phyloP scores from a whole-genome alignment of 2,113 vertebrate genomes.

The Eublepharis macularius region DNA sequence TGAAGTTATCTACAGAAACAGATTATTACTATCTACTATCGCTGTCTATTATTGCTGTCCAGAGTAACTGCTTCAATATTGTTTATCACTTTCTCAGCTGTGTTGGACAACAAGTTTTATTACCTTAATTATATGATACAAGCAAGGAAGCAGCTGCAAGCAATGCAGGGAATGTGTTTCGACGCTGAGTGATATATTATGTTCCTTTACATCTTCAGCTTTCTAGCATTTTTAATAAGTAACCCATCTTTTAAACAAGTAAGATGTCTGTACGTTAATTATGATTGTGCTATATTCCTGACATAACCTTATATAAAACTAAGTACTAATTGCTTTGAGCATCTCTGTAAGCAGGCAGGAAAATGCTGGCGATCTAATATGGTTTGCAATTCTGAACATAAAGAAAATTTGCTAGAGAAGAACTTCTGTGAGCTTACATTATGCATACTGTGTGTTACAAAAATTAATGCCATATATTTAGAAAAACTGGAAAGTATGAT shows the following conservation, averaged over 20 bases:
- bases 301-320: slow-evolving; percentile 3
- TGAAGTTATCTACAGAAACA: not conserved
- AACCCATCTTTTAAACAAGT: not conserved
- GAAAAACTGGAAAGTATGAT: not conserved
- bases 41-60: slow-evolving; percentile 16
- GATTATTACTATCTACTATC: not conserved
- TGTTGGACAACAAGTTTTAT: slow-evolving; percentile 26
- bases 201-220: slow-evolving; percentile 1
- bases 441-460: not conserved
- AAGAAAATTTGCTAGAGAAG: not conserved
- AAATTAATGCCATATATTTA: not conserved
- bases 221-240: not conserved
- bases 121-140: slow-evolving; percentile 33
- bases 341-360: not conserved
- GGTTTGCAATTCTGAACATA: not conserved
- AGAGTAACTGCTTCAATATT: slow-evolving; percentile 9
- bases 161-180: not conserved
- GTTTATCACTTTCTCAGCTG: slow-evolving; percentile 16
- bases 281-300: not conserved
- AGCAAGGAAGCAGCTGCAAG: slow-evolving; percentile 3
- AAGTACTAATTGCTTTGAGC: slow-evolving; percentile 2
- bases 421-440: not conserved
- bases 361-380: not conserved
- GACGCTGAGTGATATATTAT: slow-evolving; percentile 10
- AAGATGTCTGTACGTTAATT: not conserved